Evolutionary conservation across 1,140 invertebrate species (phyloP).

Genomic region (Drosophila ananassae): DNA sequence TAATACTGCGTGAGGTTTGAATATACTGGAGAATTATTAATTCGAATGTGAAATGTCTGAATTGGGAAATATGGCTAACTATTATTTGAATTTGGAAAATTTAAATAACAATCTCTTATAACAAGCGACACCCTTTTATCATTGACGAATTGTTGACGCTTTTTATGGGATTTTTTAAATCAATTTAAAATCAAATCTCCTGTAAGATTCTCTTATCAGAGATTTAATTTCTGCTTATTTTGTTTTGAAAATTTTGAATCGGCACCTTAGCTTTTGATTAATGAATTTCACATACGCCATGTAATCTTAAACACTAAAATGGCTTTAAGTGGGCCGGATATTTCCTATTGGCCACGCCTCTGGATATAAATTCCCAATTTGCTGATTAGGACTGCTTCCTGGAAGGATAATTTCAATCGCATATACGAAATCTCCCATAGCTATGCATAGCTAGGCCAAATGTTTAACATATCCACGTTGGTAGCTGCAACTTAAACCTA

Average conservation of each 20-base stretch:
- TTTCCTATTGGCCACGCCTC: neutral
- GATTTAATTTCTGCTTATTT: too few species aligned
- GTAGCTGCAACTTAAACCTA: conserved; percentile 43
- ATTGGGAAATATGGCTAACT: too few species aligned
- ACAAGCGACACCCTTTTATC: too few species aligned
- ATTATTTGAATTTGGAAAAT: too few species aligned
- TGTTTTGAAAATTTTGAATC: too few species aligned
- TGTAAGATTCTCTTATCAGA: too few species aligned
- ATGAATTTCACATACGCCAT: neutral
- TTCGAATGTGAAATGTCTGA: too few species aligned
- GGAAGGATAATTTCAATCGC: conserved; percentile 41
- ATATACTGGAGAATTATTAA: neutral
- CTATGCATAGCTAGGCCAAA: conserved; percentile 26
- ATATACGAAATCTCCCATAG: conserved; percentile 26
- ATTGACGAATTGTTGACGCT: too few species aligned
- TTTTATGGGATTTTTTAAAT: too few species aligned
- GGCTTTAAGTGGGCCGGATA: too few species aligned
- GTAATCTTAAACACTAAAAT: neutral
- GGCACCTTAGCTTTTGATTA: neutral
- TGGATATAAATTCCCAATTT: conserved; percentile 15
- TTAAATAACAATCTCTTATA: too few species aligned
- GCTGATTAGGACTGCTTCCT: conserved; percentile 13
- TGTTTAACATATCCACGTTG: conserved; percentile 50
- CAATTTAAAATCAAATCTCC: too few species aligned
- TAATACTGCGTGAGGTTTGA: neutral